Evolutionary conservation across 2,113 vertebrate genomes (phyloP).

Genomic region (Anthoscopus minutus): DNA sequence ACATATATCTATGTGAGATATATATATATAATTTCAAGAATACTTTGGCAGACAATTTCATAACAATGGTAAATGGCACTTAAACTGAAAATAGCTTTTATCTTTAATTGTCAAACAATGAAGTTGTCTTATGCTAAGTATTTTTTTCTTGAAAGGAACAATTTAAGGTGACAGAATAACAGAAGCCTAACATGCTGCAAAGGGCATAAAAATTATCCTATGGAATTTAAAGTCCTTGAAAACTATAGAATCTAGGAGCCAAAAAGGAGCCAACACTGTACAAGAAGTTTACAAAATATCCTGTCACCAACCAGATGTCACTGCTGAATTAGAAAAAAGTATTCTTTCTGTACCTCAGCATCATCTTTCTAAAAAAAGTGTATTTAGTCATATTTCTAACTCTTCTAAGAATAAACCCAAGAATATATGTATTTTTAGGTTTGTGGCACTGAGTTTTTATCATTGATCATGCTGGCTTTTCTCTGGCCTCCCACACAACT

Average conservation of each 20-base stretch:
- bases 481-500: neutral
- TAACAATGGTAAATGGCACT: neutral
- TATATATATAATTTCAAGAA: neutral
- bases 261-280: neutral
- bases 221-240: neutral
- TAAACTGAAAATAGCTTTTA: neutral
- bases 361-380: neutral
- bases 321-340: neutral
- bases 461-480: neutral
- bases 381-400: neutral
- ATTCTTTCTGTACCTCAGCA: neutral
- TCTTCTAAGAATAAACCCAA: neutral
- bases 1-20: neutral
- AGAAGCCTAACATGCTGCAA: neutral
- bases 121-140: neutral
- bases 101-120: neutral
- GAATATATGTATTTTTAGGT: neutral
- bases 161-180: neutral
- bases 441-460: neutral
- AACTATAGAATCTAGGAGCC: neutral
- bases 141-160: neutral
- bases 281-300: neutral
- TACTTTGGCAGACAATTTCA: neutral
- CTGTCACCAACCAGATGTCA: neutral
- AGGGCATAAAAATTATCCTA: neutral